These are phyloP conservation scores for Ctenopoma kingsleyae DNA, from an alignment of 2,797 vertebrate species.

Conservation along the genomic window DNA sequence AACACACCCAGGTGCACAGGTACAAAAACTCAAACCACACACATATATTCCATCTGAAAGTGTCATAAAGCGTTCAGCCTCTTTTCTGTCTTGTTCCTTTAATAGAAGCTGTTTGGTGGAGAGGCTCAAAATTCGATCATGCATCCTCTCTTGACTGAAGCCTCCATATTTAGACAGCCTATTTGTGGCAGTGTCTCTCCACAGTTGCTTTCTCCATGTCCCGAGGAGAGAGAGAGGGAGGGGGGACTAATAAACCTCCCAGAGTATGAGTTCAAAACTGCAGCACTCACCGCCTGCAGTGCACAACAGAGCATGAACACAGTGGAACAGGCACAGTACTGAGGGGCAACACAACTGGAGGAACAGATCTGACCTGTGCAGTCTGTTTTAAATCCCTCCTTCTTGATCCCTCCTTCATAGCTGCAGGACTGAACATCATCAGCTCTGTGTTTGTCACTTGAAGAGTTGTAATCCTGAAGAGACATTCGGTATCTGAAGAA, in stretches of 20 bases:
- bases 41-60: slow-evolving; percentile 41
- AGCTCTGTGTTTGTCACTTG: not conserved
- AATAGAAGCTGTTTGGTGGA: slow-evolving; percentile 63
- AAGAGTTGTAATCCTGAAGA: not conserved
- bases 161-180: slow-evolving; percentile 79
- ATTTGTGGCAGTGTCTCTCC: slow-evolving; percentile 77
- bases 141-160: slow-evolving; percentile 70
- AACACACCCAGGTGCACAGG: slow-evolving; percentile 16
- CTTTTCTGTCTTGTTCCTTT: slow-evolving; percentile 60
- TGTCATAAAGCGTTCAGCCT: slow-evolving; percentile 34
- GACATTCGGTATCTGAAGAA: not conserved
- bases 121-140: slow-evolving; percentile 73
- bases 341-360: slow-evolving; percentile 32
- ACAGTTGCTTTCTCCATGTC: slow-evolving; percentile 75
- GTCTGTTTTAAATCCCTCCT: slow-evolving; percentile 1
- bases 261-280: slow-evolving; percentile 72
- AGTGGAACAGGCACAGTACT: slow-evolving; percentile 28
- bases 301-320: slow-evolving; percentile 59
- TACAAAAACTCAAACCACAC: slow-evolving; percentile 34
- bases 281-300: slow-evolving; percentile 62
- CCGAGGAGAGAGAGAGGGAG: slow-evolving; percentile 55
- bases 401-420: not conserved
- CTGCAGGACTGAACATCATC: not conserved
- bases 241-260: slow-evolving; percentile 67
- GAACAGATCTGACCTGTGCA: slow-evolving; percentile 32